Conservation (phyloP, 1,140 invertebrate species). For the Piezodorus guildinii region DNA sequence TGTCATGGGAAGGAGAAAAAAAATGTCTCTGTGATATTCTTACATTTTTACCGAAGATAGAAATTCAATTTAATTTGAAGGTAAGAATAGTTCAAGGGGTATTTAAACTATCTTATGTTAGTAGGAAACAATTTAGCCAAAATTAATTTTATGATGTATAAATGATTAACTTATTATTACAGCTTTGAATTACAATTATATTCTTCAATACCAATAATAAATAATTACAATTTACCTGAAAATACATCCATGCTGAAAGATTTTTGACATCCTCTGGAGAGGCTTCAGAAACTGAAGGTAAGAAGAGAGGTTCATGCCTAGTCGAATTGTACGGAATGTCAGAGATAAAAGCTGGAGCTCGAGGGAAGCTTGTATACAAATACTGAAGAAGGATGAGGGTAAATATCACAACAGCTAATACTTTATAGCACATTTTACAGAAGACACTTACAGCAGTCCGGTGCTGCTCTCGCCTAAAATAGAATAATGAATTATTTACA, state of each 20-base stretch:
- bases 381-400: slow-evolving; percentile 16
- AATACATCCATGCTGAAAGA: slow-evolving; percentile 22
- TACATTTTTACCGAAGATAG: no score
- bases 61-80: no score
- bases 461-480: no score
- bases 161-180: background rate
- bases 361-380: slow-evolving; percentile 6
- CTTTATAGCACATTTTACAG: slow-evolving; percentile 8
- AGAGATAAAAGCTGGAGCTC: background rate
- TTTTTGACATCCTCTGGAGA: slow-evolving; percentile 19
- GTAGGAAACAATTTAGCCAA: background rate
- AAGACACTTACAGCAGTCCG: background rate
- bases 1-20: no score
- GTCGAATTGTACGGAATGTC: background rate
- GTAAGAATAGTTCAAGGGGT: no score
- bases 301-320: slow-evolving; percentile 19
- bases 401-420: background rate
- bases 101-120: no score
- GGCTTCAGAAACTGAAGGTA: background rate
- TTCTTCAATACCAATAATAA: no score
- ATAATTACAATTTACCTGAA: slow-evolving; percentile 10
- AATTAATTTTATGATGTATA: background rate
- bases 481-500: no score
- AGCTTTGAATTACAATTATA: no score
- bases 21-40: no score